A percentile compares a stretch with the other conserved stretches of the same genome.
phyloP scores from a whole-genome alignment of 1,140 invertebrate genomes.

The Bombus pyrosoma region DNA sequence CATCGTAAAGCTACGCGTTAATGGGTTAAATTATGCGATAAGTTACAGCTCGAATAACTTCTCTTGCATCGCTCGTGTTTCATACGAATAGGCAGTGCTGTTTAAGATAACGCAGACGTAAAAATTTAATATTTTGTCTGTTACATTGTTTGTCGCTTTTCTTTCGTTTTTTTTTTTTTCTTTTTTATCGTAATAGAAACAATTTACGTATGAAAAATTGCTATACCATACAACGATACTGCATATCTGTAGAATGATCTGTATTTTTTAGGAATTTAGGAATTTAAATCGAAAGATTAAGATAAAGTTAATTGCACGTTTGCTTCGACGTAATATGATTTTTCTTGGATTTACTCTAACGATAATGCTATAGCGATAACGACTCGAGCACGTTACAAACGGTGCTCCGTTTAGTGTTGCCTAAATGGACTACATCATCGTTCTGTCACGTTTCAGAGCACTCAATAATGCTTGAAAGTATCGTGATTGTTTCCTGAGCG shows the following conservation, averaged over 20 bases:
- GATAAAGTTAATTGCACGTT: neutral
- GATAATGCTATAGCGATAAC: no score
- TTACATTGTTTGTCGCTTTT: no score
- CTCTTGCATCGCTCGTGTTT: neutral
- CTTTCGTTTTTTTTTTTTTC: no score
- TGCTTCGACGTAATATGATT: no score
- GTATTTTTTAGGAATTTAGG: neutral
- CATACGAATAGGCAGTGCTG: neutral
- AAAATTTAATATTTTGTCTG: no score
- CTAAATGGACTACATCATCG: constrained; percentile 35
- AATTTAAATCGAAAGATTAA: neutral
- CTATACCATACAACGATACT: no score
- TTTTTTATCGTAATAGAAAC: neutral
- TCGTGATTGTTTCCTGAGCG: constrained; percentile 44
- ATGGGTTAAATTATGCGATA: neutral
- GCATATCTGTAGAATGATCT: no score
- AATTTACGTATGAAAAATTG: neutral
- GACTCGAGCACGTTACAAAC: neutral
- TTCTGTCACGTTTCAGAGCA: constrained; percentile 38
- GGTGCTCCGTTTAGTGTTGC: neutral
- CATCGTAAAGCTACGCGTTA: neutral
- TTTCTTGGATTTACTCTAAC: no score
- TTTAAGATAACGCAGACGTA: neutral
- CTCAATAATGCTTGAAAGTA: constrained; percentile 48
- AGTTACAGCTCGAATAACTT: neutral